Base-by-base conservation (phyloP, 2,797 vertebrate species). In the Buceros bicornis region DNA sequence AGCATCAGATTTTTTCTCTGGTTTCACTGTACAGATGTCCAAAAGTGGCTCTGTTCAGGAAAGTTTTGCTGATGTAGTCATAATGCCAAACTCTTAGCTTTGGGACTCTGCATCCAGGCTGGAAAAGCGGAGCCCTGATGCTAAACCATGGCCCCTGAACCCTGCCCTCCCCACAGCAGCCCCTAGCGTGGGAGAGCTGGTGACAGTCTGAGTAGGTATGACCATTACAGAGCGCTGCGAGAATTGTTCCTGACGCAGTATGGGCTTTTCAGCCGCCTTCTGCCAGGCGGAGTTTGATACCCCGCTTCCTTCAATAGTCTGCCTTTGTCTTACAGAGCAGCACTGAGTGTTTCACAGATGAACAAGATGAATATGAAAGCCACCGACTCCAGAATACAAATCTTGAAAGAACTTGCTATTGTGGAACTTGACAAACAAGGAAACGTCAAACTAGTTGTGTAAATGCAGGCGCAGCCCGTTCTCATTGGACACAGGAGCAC, bases 311-410 rank as follows among this genome's bases (percentile, higher is more conserved):
- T 83, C 0, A 93, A 35, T 10, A 26, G 33, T 71, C 82, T 69
- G 53, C 8, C 57, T 88, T 64, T 89, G 43, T 50, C 45, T 90
- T 82, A 7, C 91, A 97, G 95, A 11, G 66, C 40, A 35, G 82
- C 77, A 4, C 3, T 96, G 93, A 91, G 73, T 2, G 1, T 90
- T 84, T 70, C 33, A 0, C 54, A 91, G 90, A 90, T 95, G 94
- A 88, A 76, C 29, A 66, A 85, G 71, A 85, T 67, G 91, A 94
- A 70, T 1, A 47, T 77, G 85, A 95, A 82, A 85, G 74, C 57
- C 69, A 93, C 80, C 13, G 79, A 74, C 64, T 58, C 65, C 6
- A 80, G 58, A 58, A 83, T 80, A 62, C 43, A 5, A 24, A 60
- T 82, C 82, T 43, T 93, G 76, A 54, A 85, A 77, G 73, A 87